Base-by-base conservation (phyloP, 2,113 vertebrate genomes). In the Lathamus discolor region DNA sequence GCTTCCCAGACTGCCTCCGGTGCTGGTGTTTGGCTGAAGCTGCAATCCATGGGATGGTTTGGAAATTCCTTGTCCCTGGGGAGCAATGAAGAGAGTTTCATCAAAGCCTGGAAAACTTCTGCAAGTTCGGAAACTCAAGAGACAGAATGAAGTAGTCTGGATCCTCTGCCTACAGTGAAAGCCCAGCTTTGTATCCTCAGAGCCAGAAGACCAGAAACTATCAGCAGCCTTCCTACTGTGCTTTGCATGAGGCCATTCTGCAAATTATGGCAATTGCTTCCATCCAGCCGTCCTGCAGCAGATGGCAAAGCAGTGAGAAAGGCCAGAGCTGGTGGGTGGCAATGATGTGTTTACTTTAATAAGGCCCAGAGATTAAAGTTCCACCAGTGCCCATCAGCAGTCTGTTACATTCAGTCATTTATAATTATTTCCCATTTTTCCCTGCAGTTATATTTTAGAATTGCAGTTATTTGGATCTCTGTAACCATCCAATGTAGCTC, bases 231-330 rank as follows among this genome's bases (percentile, higher is more conserved):
- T 76, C 84, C 77, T 73, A 10, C 82, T 74, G 87, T 1, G 44
- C 81, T 67, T 93, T 0, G 0, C 62, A 63, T 41, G 91, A 93
- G 91, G 84, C 88, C 81, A 72, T 84, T 35, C 68, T 75, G 64
- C 54, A 93, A 73, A 88, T 94, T 67, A 94, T 67, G 93, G 88
- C 77, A 88, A 90, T 93, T 23, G 70, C 75, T 74, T 54, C 94
- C 82, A 88, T 62, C 55, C 90, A 94, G 68, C 72, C 76, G 25
- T 93, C 92, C 76, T 78, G 64, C 67, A 94, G 35, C 95, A 96
- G 96, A 96, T 97, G 96, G 95, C 76, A 92, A 84, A 90, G 90
- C 85, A 90, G 69, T 57, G 78, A 84, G 92, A 93, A 52, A 75
- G 83, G 87, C 92, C 92, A 61, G 83, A 93, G 85, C 95, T 70